Evolutionary conservation across 2,888 invertebrate species (phyloP).

Genomic region (Pachydiplax longipennis): DNA sequence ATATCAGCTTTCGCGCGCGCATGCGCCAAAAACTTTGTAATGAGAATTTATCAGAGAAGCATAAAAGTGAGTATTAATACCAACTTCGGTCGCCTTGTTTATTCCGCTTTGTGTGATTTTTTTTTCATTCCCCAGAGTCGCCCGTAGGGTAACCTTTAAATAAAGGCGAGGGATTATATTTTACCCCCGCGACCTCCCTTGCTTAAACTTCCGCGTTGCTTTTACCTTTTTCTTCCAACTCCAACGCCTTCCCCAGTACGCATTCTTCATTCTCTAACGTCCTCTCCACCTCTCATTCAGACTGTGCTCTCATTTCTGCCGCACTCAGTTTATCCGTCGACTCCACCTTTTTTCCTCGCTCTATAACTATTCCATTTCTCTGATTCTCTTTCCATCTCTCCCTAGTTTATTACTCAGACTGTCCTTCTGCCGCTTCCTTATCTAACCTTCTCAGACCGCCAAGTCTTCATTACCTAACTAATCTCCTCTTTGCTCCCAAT

Average conservation of each 20-base stretch:
- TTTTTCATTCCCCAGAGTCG: neutral
- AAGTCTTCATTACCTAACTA: neutral
- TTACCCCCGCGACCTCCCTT: neutral
- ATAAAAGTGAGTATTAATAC: constrained; percentile 35
- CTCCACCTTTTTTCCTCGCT: neutral
- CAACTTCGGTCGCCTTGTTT: constrained; percentile 12
- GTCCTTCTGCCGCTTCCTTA: neutral
- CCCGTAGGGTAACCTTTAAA: neutral
- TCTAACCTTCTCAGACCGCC: neutral
- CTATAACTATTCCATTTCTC: neutral
- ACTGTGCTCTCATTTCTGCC: neutral
- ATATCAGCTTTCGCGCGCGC: neutral
- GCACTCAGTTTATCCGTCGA: neutral
- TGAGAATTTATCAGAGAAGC: constrained; percentile 27
- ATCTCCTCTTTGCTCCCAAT: neutral
- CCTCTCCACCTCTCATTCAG: neutral
- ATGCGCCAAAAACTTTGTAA: constrained; percentile 23
- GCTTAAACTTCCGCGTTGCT: neutral
- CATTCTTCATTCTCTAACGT: neutral
- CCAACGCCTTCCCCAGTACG: neutral
- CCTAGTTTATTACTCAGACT: no score
- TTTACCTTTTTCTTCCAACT: neutral
- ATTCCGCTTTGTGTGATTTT: neutral
- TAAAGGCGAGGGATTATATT: constrained; percentile 28
- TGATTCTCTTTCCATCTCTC: no score